A percentile compares a stretch with the other conserved stretches of the same genome.
These are phyloP conservation scores for Nymphicus hollandicus DNA, from an alignment of 2,113 vertebrate genomes.

Conservation along the genomic window DNA sequence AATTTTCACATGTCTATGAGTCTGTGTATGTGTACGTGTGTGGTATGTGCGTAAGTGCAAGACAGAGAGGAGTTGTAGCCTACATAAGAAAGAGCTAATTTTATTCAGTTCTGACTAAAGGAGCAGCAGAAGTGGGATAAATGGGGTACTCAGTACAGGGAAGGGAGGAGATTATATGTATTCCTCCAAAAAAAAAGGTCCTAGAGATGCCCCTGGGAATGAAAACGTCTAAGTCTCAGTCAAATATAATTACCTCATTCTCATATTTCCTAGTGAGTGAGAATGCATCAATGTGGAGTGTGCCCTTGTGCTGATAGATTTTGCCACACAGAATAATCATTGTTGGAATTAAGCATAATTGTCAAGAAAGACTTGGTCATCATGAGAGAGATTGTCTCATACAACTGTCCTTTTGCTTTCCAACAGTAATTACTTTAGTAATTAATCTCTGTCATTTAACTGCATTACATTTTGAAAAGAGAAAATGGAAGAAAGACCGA, in stretches of 20 bases:
- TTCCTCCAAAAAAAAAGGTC: constrained; percentile 4
- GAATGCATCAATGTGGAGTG: neutral
- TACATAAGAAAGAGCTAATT: constrained; percentile 2
- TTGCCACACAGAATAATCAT: constrained; percentile 71
- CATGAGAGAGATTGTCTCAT: constrained; percentile 70
- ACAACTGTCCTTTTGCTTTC: constrained; percentile 79
- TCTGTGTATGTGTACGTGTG: neutral
- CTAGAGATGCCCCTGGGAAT: neutral
- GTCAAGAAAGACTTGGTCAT: constrained; percentile 79
- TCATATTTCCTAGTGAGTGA: constrained; percentile 44
- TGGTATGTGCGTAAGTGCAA: neutral
- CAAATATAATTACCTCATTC: constrained; percentile 61
- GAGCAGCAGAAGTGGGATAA: neutral
- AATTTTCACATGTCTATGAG: neutral
- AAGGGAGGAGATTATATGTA: neutral
- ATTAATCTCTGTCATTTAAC: constrained; percentile 86
- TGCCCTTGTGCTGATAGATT: constrained; percentile 71
- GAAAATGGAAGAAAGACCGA: constrained; percentile 80
- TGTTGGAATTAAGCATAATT: constrained; percentile 75
- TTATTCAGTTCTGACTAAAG: neutral
- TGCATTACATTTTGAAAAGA: constrained; percentile 82
- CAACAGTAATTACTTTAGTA: constrained; percentile 80
- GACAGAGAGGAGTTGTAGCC: neutral
- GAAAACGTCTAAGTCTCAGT: neutral
- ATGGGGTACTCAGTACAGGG: neutral